Percentiles rank a stretch among this genome's conserved stretches.
Evolutionary conservation across 2,113 vertebrate species (phyloP).

Genomic region (Cephalopterus ornatus): DNA sequence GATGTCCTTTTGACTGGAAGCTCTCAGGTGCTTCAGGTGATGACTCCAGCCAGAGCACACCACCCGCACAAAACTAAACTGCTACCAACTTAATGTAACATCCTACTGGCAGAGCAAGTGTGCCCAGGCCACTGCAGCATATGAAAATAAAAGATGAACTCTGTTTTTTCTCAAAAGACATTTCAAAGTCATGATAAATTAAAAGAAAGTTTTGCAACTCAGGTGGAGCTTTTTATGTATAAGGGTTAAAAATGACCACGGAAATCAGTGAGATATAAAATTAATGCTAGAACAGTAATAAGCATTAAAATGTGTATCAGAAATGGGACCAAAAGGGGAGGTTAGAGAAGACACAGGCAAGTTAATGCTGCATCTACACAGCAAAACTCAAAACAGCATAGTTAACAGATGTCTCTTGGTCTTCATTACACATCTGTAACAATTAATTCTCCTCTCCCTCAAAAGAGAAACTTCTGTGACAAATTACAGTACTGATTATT

Average conservation of each 20-base stretch:
- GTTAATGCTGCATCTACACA: neutral
- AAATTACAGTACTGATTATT: neutral
- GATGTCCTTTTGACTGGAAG: neutral
- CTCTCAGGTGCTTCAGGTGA: neutral
- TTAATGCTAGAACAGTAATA: neutral
- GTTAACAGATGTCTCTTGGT: neutral
- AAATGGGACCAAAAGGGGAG: neutral
- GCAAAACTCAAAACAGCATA: neutral
- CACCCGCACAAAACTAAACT: neutral
- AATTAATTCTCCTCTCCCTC: neutral
- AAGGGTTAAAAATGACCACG: neutral
- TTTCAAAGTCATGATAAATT: neutral
- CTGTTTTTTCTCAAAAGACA: neutral
- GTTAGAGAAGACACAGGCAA: neutral
- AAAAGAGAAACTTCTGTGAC: neutral
- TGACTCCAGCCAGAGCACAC: neutral
- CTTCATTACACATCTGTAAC: neutral
- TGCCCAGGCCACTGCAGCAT: neutral
- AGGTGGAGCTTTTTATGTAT: neutral
- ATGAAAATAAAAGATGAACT: neutral
- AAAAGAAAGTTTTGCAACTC: neutral
- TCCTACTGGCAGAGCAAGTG: neutral
- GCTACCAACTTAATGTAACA: neutral
- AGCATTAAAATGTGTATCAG: neutral
- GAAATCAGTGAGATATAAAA: neutral